Base-by-base conservation (phyloP, 2,888 invertebrate genomes). In the Smittia sp. region DNA sequence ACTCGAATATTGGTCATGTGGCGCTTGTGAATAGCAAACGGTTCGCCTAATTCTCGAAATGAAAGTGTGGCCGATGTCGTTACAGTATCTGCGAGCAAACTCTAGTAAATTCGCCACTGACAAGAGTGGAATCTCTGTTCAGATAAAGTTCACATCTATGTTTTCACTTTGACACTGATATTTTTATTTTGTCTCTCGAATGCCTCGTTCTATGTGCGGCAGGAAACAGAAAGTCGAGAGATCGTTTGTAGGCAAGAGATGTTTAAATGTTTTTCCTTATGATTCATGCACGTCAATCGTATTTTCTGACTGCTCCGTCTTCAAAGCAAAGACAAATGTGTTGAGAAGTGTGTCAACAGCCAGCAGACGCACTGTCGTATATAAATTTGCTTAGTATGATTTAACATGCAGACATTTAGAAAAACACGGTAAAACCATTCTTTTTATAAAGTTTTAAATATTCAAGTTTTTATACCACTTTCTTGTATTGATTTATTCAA, bases 401-500 rank as follows among this genome's bases (percentile, higher is more conserved):
- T 72, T 72, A 72, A 72, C 72, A 72, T 72, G 62, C 58, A 72
- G 72, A 72, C 72, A 72, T 72, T 62, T 32, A 62, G 62, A 72
- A 72, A 72, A 72, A 72, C 62, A 62, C 72, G 72, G 52, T 72
- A 72, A 62, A 72, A 69, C 41, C 69, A 69, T 69, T 69, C 54
- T 68, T 52, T 54, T 67, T 54, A 41, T 46, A 68, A 41, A 41
- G 22, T 69, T 52, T 27, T 69, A 69, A 68, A 69, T 46, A 69
- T 52, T 11, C 41, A 54, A 27, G 39, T 69, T 66, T 63, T 63
- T 38, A 18, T 54, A 20, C 27, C 69, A 27, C 39, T 24, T 69
- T 2, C 32, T 46, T 69, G 68, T 69, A 25, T 69, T 69, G 39
- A 69, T 27, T 54, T 69, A n/a, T 69, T 63, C 63, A 63, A 69